These are phyloP conservation scores for Eurytoma adleriae DNA, from an alignment of 2,888 invertebrate species.

Conservation along the genomic window DNA sequence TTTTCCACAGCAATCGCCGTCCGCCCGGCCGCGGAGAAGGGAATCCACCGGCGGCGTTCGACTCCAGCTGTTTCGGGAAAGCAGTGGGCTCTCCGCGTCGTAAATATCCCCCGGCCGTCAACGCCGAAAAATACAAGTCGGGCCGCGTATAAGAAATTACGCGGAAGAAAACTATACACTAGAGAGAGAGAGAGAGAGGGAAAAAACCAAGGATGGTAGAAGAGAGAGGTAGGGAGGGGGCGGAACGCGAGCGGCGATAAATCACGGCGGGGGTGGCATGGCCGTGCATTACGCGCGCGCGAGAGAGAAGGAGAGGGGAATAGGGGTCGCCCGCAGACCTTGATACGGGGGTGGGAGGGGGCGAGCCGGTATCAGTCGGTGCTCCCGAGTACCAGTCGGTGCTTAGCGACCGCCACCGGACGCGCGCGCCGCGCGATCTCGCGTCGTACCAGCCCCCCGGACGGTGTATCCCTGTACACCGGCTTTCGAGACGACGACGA, in stretches of 20 bases:
- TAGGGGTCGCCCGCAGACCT: constrained; percentile 51
- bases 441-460: constrained; percentile 23
- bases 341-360: constrained; percentile 46
- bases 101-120: not conserved
- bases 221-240: not conserved
- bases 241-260: constrained; percentile 33
- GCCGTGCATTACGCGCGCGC: not conserved
- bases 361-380: constrained; percentile 57
- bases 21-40: no score
- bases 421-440: constrained; percentile 37
- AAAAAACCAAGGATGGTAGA: not conserved
- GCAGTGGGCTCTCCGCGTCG: not conserved
- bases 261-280: constrained; percentile 20
- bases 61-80: no score
- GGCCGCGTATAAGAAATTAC: not conserved
- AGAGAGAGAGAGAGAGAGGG: not conserved
- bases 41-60: no score
- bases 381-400: constrained; percentile 65
- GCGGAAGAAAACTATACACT: not conserved
- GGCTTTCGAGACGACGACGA: no score
- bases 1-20: no score
- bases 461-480: not conserved
- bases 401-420: constrained; percentile 63
- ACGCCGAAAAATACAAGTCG: not conserved
- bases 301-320: not conserved